Base-by-base conservation (phyloP, 2,797 vertebrate genomes). In the Danio albolineatus region DNA sequence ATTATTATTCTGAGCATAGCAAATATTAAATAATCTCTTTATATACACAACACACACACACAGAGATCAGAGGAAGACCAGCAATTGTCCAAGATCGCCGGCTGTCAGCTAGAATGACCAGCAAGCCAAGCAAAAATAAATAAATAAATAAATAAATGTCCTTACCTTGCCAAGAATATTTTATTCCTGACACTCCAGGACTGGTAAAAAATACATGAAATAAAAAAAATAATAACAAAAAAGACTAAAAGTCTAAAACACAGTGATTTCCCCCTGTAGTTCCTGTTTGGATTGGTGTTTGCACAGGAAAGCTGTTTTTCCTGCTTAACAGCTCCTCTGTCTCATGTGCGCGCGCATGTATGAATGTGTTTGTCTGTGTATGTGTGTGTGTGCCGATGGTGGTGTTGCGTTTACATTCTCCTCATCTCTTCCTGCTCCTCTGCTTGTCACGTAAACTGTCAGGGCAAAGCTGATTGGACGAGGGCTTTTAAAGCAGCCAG, bases 361-460 rank as follows among this genome's bases (percentile, higher is more conserved):
- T 64, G 78, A 80, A 83, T 56, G 59, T 73, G 38, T 76, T 60
- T 73, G 43, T 66, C 76, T 66, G 51, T 28, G 54, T 28, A 28
- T 70, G 83, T 56, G 48, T 74, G 21, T 76, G 60, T 73, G 43
- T 79, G 76, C 78, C 49, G 53, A 56, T 76, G 53, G 84, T 28
- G 85, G 90, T 89, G 87, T 79, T 83, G 82, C 83, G 86, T 90
- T 92, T 87, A 88, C 84, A 87, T 88, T 89, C 88, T 86, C 85
- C 78, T 87, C 60, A 83, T 80, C 82, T 90, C 86, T 93, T 93
- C 89, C 91, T 93, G 91, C 89, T 91, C 87, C 59, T 84, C 80
- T 88, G 80, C 81, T 79, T 73, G 86, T 90, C 93, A 94, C 82
- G 84, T 94, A 92, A 92, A 69, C n/a, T 1, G 41, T 8, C 51